Evolutionary conservation across 2,113 vertebrate genomes (phyloP).

Genomic region (Istiophorus platypterus): DNA sequence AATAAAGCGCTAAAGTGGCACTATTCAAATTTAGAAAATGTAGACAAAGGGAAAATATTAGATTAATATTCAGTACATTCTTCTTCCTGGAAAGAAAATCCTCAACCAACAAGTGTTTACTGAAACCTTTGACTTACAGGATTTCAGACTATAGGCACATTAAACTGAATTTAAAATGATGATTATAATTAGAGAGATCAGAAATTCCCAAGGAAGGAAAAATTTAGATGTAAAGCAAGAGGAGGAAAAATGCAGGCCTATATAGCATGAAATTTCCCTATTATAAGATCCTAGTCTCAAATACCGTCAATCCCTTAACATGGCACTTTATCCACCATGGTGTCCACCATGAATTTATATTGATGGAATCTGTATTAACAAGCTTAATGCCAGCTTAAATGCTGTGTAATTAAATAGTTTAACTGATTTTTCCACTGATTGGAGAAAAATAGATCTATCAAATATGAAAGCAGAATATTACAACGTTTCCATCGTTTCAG

Average conservation of each 20-base stretch:
- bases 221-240: no score
- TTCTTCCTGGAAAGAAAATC: neutral
- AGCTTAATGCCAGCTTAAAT: neutral
- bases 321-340: neutral
- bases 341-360: neutral
- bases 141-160: neutral
- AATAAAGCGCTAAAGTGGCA: neutral
- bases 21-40: neutral
- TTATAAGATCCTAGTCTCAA: neutral
- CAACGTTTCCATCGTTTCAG: neutral
- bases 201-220: neutral
- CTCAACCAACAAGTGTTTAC: constrained; percentile 28
- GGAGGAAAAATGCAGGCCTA: no score
- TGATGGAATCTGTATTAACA: neutral
- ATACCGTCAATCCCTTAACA: neutral
- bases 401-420: neutral
- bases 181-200: neutral
- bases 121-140: neutral
- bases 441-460: neutral
- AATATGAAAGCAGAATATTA: neutral
- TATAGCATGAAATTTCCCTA: neutral
- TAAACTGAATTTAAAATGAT: neutral
- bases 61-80: neutral
- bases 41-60: neutral
- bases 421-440: neutral